Evolutionary conservation across 2,113 vertebrate genomes (phyloP).

Genomic region (Silurus glanis): DNA sequence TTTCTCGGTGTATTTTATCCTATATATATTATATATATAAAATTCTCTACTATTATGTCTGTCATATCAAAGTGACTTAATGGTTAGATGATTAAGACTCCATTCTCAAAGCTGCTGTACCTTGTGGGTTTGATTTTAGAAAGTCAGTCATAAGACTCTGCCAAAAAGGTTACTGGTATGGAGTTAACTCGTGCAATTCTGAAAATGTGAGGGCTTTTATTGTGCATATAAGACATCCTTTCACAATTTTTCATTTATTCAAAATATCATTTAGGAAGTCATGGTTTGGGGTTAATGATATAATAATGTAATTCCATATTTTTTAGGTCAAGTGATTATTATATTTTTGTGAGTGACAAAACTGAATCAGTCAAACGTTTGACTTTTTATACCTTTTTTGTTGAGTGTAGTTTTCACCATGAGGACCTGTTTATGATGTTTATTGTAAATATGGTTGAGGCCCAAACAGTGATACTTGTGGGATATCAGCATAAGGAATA

Average conservation of each 20-base stretch:
- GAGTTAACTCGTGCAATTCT: neutral
- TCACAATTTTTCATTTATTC: neutral
- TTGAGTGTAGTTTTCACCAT: neutral
- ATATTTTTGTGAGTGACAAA: neutral
- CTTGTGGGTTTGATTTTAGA: neutral
- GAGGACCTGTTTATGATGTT: neutral
- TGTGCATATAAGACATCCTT: no score
- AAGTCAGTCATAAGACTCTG: neutral
- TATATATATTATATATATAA: no score
- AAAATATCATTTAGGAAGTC: neutral
- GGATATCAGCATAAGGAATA: neutral
- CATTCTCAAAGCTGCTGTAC: neutral
- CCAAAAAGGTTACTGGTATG: neutral
- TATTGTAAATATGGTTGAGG: neutral
- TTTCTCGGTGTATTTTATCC: no score
- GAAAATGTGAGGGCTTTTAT: neutral
- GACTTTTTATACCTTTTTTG: neutral
- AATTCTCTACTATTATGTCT: no score
- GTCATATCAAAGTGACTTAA: no score
- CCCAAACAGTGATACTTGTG: neutral
- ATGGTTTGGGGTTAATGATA: neutral
- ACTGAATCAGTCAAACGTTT: neutral
- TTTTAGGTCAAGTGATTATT: neutral
- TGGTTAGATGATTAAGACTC: no score
- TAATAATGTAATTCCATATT: neutral